phyloP scores from a whole-genome alignment of 2,113 vertebrate genomes.

The Diphyllodes magnificus region DNA sequence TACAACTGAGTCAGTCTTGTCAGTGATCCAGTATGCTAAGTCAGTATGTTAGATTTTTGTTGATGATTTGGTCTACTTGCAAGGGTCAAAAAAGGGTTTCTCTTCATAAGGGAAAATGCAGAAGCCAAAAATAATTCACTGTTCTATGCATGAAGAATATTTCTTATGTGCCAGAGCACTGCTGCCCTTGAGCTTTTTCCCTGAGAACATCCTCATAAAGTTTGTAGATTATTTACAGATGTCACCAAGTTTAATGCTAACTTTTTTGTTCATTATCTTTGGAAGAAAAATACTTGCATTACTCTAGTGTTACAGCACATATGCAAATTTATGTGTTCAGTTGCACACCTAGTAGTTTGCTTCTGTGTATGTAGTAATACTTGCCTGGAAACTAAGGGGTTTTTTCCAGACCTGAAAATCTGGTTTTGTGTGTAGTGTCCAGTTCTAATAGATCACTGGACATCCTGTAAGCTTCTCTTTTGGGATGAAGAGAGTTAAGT shows the following conservation, averaged over 20 bases:
- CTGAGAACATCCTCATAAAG: neutral
- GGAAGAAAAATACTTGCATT: neutral
- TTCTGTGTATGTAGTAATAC: neutral
- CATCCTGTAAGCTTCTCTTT: neutral
- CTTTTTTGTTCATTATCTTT: neutral
- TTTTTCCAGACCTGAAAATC: neutral
- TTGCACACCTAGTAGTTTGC: neutral
- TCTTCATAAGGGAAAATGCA: neutral
- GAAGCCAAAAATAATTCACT: neutral
- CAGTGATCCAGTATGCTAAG: neutral
- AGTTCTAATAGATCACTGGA: neutral
- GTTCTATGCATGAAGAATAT: neutral
- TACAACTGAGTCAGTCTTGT: neutral
- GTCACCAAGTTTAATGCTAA: neutral
- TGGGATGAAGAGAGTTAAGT: neutral
- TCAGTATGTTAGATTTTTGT: neutral
- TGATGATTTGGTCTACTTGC: neutral
- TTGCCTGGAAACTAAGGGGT: neutral
- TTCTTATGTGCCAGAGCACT: neutral
- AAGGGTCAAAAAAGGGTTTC: neutral
- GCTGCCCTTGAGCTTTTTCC: neutral
- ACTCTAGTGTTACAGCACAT: neutral
- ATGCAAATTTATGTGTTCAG: neutral
- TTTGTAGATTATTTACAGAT: neutral
- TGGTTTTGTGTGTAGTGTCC: neutral